Evolutionary conservation across 1,140 invertebrate genomes (phyloP).

Genomic region (Drosophila kurseongensis): DNA sequence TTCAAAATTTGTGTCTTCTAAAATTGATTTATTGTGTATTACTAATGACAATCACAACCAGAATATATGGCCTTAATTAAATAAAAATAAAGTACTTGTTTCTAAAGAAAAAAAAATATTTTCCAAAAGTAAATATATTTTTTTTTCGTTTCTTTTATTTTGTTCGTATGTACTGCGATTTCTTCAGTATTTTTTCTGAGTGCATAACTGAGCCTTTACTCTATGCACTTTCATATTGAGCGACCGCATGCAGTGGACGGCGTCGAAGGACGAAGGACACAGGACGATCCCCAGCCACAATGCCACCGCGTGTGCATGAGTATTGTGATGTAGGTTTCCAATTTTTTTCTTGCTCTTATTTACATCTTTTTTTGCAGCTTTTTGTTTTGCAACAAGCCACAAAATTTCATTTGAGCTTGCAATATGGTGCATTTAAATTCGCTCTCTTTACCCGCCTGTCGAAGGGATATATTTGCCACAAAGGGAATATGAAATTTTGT

Average conservation of each 20-base stretch:
- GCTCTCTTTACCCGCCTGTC: slow-evolving; percentile 17
- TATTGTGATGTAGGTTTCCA: slow-evolving; percentile 37
- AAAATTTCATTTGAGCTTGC: slow-evolving; percentile 81
- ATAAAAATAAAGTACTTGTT: too few relatives aligned
- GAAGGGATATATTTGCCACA: slow-evolving; percentile 26
- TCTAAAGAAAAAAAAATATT: too few relatives aligned
- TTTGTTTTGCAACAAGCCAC: slow-evolving; percentile 68
- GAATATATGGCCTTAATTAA: too few relatives aligned
- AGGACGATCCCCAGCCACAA: slow-evolving; percentile 56
- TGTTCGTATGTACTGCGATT: background rate
- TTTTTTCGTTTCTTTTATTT: too few relatives aligned
- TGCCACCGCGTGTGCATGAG: slow-evolving; percentile 51
- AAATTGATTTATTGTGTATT: background rate
- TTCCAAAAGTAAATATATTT: too few relatives aligned
- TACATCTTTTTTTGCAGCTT: slow-evolving; percentile 38
- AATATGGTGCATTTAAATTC: slow-evolving; percentile 77
- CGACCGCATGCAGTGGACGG: slow-evolving; percentile 68
- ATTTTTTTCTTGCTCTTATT: slow-evolving; percentile 22
- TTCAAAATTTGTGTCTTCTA: too few relatives aligned
- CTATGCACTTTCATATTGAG: slow-evolving; percentile 68
- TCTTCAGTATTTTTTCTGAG: background rate
- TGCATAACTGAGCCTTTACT: slow-evolving; percentile 41
- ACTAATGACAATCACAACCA: too few relatives aligned
- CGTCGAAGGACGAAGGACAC: slow-evolving; percentile 44
- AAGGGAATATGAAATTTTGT: slow-evolving; percentile 63